Percentiles rank a stretch among this genome's conserved stretches.
Conservation (phyloP, 2,888 invertebrate genomes). For the Pantelozetes paolii region DNA sequence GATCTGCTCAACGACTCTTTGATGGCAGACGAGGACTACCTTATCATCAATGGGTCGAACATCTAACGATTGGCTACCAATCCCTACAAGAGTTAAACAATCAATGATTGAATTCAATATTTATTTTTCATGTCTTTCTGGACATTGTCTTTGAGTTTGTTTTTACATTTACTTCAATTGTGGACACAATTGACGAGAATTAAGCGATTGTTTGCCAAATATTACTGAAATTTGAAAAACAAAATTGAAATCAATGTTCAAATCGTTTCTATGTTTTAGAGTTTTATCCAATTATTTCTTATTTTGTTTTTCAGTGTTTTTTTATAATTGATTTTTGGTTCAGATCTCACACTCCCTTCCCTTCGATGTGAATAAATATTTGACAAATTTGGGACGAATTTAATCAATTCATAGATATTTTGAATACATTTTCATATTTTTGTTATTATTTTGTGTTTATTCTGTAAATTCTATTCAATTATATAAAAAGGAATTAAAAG, state of each 20-base stretch:
- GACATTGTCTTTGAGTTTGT: no score
- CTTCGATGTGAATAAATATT: background rate
- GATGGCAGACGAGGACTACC: slow-evolving; percentile 21
- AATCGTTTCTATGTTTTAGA: no score
- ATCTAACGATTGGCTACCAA: slow-evolving; percentile 17
- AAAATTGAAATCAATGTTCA: no score
- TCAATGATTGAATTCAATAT: no score
- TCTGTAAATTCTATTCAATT: no score
- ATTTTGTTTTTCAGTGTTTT: background rate
- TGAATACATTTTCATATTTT: slow-evolving; percentile 9
- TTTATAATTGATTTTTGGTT: slow-evolving; percentile 2
- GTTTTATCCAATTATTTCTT: background rate
- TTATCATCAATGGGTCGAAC: slow-evolving; percentile 29
- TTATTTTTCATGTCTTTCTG: no score
- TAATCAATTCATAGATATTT: slow-evolving; percentile 3
- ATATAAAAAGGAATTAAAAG: no score
- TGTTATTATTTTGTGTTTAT: background rate
- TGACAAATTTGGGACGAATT: slow-evolving; percentile 35
- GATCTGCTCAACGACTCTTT: slow-evolving; percentile 38
- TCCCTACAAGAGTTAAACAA: no score
- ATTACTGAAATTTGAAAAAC: no score
- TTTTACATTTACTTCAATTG: no score
- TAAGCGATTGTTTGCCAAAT: background rate
- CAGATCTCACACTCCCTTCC: slow-evolving; percentile 22
- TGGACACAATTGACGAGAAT: no score